phyloP scores from a whole-genome alignment of 1,140 invertebrate species.

The Antheraea mylitta region DNA sequence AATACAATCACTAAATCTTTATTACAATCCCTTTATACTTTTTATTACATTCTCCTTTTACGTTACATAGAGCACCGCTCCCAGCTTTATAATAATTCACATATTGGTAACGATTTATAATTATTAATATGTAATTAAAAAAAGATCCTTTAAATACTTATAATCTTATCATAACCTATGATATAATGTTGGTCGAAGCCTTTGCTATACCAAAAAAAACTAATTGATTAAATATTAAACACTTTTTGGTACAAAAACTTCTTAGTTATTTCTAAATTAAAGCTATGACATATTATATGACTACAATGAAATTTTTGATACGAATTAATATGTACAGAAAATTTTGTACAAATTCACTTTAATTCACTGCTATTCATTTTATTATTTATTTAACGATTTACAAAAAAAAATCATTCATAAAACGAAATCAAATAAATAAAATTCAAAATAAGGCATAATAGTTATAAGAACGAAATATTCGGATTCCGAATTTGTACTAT shows the following conservation, averaged over 20 bases:
- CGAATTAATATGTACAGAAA: conserved; percentile 44
- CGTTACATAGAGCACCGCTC: conserved; percentile 48
- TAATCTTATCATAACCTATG: conserved; percentile 55
- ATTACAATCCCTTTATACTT: conserved; percentile 63
- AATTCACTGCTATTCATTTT: background rate
- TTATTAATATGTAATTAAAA: conserved; percentile 38
- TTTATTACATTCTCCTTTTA: conserved; percentile 54
- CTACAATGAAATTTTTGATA: conserved; percentile 59
- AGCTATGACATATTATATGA: conserved; percentile 68
- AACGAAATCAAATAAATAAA: no score
- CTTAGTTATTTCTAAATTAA: conserved; percentile 58
- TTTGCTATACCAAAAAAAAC: conserved; percentile 65
- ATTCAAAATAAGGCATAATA: background rate
- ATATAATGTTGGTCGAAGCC: conserved; percentile 68
- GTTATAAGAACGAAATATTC: conserved; percentile 1
- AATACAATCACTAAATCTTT: conserved; percentile 47
- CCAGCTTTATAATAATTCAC: conserved; percentile 35
- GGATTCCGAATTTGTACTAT: conserved; percentile 13
- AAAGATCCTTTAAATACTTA: conserved; percentile 62
- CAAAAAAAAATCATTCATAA: no score
- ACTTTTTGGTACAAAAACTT: conserved; percentile 75
- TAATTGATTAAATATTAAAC: conserved; percentile 14
- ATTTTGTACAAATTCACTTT: background rate
- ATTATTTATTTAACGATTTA: background rate
- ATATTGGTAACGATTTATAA: conserved; percentile 62